Base-by-base conservation (phyloP, 1,140 invertebrate genomes). In the Tetragonula clypearis region DNA sequence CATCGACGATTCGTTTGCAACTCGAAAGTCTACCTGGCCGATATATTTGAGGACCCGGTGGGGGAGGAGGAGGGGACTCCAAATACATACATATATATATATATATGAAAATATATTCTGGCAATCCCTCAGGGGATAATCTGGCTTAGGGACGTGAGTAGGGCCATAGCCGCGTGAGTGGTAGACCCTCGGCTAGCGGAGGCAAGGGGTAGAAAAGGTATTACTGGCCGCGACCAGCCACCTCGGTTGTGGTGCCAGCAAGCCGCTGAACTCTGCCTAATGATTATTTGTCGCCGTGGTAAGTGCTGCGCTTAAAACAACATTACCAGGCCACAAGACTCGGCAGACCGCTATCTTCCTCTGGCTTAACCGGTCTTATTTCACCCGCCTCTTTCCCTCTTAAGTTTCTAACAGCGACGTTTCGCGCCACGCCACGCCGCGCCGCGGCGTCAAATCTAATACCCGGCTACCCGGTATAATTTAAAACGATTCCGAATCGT, bases 231-330 rank as follows among this genome's bases (percentile, higher is more conserved):
- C 84, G 84, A 86, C 68, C 86, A 84, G 78, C 80, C 82, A 66
- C 80, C 86, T 79, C 87, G 79, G 79, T 86, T 85, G 73, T 75
- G 77, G 78, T 80, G 72, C 62, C 72, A 66, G 82, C 82, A 86
- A 90, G 83, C 90, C 89, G 86, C 85, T 92, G 88, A 92, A 92
- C 89, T 91, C 88, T 88, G 89, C 86, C 85, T 92, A 90, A 91
- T 92, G 91, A 92, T 92, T 92, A 92, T 92, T 92, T 92, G 91
- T 92, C 89, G 91, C 79, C 88, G 90, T 79, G 87, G 90, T 92
- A 92, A 92, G 89, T 91, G 90, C 89, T 69, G 76, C 75, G 89
- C 89, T 92, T 91, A 92, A 90, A 92, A 91, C 89, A 91, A 92
- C 91, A 92, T 92, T 92, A 91, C 85, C 78, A 86, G 79, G 77